phyloP scores from a whole-genome alignment of 2,113 vertebrate species.

The Mustela nigripes region DNA sequence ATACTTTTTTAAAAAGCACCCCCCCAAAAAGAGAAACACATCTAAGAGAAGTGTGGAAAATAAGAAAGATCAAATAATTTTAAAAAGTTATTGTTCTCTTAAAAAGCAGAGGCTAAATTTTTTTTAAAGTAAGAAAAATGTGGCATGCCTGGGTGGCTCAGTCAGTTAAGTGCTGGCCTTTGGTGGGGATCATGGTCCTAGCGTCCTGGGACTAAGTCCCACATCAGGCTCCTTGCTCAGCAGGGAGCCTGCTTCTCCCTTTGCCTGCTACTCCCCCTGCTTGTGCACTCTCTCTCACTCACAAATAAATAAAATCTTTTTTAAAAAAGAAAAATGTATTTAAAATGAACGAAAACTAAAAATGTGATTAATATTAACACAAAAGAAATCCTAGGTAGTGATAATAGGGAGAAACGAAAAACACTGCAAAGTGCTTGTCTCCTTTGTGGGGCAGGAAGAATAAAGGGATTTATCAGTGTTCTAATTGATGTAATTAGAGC shows the following conservation, averaged over 20 bases:
- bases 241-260: neutral
- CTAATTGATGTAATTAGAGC: neutral
- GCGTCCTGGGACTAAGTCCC: neutral
- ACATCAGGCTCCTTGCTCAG: neutral
- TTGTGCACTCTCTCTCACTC: neutral
- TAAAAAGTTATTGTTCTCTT: neutral
- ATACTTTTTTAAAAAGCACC: neutral
- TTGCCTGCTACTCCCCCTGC: neutral
- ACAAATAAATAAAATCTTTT: neutral
- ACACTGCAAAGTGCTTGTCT: neutral
- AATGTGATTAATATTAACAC: neutral
- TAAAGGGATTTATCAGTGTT: neutral
- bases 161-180: neutral
- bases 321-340: neutral
- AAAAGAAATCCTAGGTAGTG: neutral
- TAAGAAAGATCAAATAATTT: neutral
- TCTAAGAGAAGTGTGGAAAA: neutral
- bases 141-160: neutral
- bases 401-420: neutral
- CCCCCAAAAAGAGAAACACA: neutral
- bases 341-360: neutral
- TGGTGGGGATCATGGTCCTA: too few relatives aligned
- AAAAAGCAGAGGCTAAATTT: neutral
- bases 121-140: neutral
- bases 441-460: neutral